Conservation (phyloP, 1,140 invertebrate species). For the Ruditapes philippinarum region DNA sequence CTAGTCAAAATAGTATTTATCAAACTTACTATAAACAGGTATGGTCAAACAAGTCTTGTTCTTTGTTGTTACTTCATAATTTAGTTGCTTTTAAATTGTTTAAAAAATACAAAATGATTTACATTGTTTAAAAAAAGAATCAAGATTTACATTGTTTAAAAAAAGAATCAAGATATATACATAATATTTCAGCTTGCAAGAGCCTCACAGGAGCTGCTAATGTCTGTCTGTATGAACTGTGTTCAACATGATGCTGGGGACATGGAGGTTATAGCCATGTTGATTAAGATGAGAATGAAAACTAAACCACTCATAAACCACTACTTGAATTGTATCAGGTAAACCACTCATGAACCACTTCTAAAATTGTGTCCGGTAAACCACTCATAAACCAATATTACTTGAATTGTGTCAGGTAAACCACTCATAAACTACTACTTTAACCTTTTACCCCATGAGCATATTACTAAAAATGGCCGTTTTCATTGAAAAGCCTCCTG, state of each 20-base stretch:
- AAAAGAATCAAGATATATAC: too few relatives aligned
- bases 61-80: too few relatives aligned
- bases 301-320: constrained; percentile 96
- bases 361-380: constrained; percentile 92
- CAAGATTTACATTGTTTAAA: too few relatives aligned
- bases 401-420: constrained; percentile 82
- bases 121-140: too few relatives aligned
- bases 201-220: constrained; percentile 96
- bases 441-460: too few relatives aligned
- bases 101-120: too few relatives aligned
- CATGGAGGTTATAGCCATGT: constrained; percentile 95
- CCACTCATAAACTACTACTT: constrained; percentile 76
- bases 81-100: too few relatives aligned
- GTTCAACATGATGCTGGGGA: constrained; percentile 93
- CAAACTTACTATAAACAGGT: too few relatives aligned
- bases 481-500: too few relatives aligned
- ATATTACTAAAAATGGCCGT: too few relatives aligned
- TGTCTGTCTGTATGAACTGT: constrained; percentile 96
- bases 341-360: constrained; percentile 96
- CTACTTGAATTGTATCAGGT: constrained; percentile 94
- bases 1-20: too few relatives aligned
- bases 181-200: constrained; percentile 89
- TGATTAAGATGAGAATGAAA: constrained; percentile 97
- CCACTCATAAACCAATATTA: constrained; percentile 73
- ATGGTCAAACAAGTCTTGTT: too few relatives aligned